phyloP scores from a whole-genome alignment of 2,888 invertebrate species.

The Leucophenga maculata region DNA sequence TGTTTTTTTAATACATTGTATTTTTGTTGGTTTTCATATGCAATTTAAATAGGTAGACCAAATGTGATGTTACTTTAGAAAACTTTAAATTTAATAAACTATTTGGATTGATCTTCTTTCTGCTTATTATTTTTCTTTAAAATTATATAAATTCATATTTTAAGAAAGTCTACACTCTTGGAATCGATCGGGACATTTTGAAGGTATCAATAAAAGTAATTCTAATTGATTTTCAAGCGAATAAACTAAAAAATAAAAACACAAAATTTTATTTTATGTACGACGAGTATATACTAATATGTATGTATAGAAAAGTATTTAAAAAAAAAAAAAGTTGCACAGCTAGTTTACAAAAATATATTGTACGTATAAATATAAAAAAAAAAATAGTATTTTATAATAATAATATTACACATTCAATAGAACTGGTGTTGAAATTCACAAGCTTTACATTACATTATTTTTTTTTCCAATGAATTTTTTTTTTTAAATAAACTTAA shows the following conservation, averaged over 20 bases:
- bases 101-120: too few species aligned
- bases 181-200: too few species aligned
- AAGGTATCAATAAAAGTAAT: too few species aligned
- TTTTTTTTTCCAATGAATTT: not conserved
- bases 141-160: too few species aligned
- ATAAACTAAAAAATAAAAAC: too few species aligned
- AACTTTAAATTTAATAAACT: not conserved
- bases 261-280: too few species aligned
- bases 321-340: not conserved
- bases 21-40: too few species aligned
- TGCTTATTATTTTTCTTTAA: too few species aligned
- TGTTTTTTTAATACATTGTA: too few species aligned
- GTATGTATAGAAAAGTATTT: constrained; percentile 32
- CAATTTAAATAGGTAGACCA: too few species aligned
- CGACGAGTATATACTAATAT: constrained; percentile 5
- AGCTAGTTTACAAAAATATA: not conserved
- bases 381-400: constrained; percentile 24
- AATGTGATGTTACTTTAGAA: not conserved
- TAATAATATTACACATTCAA: constrained; percentile 14
- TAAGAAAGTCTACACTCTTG: too few species aligned
- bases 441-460: not conserved
- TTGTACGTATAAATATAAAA: constrained; percentile 5
- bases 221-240: not conserved
- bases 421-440: constrained; percentile 4
- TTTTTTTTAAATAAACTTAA: constrained; percentile 10